A percentile compares a stretch with the other conserved stretches of the same genome.
Evolutionary conservation across 1,140 invertebrate species (phyloP).

Genomic region (Sesamia nonagrioides): DNA sequence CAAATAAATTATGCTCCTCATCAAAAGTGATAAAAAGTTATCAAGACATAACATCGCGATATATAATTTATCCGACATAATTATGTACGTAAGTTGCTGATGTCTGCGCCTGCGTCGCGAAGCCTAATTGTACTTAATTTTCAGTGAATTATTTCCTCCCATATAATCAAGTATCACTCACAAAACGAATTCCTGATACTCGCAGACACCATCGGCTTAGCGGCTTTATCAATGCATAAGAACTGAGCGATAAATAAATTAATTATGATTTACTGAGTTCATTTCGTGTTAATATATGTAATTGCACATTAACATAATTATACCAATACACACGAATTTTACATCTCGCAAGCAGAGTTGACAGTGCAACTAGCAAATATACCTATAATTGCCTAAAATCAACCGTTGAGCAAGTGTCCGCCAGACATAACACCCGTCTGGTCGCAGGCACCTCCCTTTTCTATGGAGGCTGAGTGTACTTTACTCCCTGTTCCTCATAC

Average conservation of each 20-base stretch:
- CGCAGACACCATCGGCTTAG: slow-evolving; percentile 41
- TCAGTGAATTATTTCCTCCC: slow-evolving; percentile 55
- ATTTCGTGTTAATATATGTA: too few species aligned
- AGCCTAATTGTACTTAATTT: slow-evolving; percentile 45
- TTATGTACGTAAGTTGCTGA: neutral
- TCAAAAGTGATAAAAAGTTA: slow-evolving; percentile 20
- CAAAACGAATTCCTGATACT: slow-evolving; percentile 60
- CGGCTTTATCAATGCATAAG: slow-evolving; percentile 35
- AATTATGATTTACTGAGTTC: too few species aligned
- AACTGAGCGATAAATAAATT: neutral
- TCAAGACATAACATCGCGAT: slow-evolving; percentile 21
- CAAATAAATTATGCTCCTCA: slow-evolving; percentile 5
- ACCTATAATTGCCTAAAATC: too few species aligned
- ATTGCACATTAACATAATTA: too few species aligned
- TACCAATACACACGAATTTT: too few species aligned
- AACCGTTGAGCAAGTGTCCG: too few species aligned
- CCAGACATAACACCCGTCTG: too few species aligned
- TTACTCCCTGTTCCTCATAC: too few species aligned
- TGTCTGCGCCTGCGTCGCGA: neutral
- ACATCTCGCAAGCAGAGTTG: too few species aligned
- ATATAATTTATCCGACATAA: slow-evolving; percentile 34
- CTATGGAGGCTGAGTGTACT: too few species aligned
- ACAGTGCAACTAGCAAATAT: too few species aligned
- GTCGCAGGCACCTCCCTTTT: too few species aligned
- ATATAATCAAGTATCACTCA: slow-evolving; percentile 58